A percentile compares a stretch with the other conserved stretches of the same genome.
Conservation (phyloP, 2,797 vertebrate species). For the Melanotaenia parkinsoni region DNA sequence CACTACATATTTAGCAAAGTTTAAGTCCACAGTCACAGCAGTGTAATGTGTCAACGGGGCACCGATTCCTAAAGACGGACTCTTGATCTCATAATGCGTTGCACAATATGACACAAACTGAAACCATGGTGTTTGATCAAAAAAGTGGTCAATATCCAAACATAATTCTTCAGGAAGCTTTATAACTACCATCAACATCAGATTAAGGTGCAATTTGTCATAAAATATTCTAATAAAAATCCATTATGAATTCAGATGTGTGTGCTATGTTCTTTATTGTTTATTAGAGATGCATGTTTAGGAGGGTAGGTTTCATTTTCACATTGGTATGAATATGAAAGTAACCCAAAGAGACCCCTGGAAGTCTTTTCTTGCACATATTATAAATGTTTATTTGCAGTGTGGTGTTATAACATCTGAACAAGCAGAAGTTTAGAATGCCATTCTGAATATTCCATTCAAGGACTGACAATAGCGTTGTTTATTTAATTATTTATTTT, state of each 20-base stretch:
- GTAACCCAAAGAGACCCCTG: no score
- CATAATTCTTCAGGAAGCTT: not conserved
- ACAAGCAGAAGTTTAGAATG: no score
- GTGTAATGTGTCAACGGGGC: slow-evolving; percentile 1
- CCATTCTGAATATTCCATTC: no score
- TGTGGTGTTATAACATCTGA: no score
- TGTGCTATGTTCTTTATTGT: not conserved
- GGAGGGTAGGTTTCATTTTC: no score
- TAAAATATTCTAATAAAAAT: not conserved
- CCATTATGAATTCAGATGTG: not conserved
- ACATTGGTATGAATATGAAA: no score
- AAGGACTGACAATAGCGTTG: no score
- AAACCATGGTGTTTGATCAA: not conserved
- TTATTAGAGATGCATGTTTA: no score
- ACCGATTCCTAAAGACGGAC: not conserved
- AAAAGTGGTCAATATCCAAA: not conserved
- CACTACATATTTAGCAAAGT: slow-evolving; percentile 38
- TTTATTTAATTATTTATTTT: no score
- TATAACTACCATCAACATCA: not conserved
- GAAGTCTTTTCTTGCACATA: no score
- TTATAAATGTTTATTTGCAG: no score
- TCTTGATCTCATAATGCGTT: not conserved
- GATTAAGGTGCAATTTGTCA: not conserved
- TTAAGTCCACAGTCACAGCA: slow-evolving; percentile 28
- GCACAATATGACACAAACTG: not conserved